Conservation (phyloP, 2,888 invertebrate genomes). For the Druceiella hillmani region DNA sequence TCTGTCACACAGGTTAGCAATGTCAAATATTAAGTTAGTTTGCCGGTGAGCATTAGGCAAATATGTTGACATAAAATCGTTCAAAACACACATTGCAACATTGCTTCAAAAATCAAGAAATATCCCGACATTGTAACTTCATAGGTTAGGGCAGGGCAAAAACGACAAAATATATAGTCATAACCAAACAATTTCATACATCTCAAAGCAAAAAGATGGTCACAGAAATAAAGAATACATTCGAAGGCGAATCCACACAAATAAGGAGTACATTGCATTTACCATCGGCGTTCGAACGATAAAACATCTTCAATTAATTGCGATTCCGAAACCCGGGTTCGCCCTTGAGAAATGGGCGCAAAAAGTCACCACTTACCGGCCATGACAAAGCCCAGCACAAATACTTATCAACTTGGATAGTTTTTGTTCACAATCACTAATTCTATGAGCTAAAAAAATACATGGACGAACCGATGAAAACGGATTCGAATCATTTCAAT, state of each 20-base stretch:
- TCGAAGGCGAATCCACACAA: slow-evolving; percentile 45
- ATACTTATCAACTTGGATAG: slow-evolving; percentile 50
- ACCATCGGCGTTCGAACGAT: slow-evolving; percentile 55
- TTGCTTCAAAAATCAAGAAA: too few relatives aligned
- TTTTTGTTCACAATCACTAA: slow-evolving; percentile 50
- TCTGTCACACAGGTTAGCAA: too few relatives aligned
- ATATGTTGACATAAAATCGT: too few relatives aligned
- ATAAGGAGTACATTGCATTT: slow-evolving; percentile 53
- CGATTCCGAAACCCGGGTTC: slow-evolving; percentile 53
- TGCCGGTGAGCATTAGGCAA: too few relatives aligned
- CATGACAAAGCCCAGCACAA: slow-evolving; percentile 66
- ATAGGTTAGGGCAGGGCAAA: slow-evolving; percentile 16
- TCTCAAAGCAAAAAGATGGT: slow-evolving; percentile 9
- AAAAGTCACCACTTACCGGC: slow-evolving; percentile 70
- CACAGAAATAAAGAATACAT: slow-evolving; percentile 15
- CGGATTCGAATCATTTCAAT: slow-evolving; percentile 56
- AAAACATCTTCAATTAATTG: slow-evolving; percentile 54
- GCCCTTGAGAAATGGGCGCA: slow-evolving; percentile 53
- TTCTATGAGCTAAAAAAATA: slow-evolving; percentile 51
- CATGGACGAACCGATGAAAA: slow-evolving; percentile 54
- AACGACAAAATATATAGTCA: too few relatives aligned
- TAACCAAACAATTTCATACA: too few relatives aligned
- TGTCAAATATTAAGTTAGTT: too few relatives aligned
- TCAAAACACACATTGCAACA: too few relatives aligned
- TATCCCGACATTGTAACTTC: too few relatives aligned